phyloP scores from a whole-genome alignment of 2,888 invertebrate genomes.

The Lasioglossum marginatum region DNA sequence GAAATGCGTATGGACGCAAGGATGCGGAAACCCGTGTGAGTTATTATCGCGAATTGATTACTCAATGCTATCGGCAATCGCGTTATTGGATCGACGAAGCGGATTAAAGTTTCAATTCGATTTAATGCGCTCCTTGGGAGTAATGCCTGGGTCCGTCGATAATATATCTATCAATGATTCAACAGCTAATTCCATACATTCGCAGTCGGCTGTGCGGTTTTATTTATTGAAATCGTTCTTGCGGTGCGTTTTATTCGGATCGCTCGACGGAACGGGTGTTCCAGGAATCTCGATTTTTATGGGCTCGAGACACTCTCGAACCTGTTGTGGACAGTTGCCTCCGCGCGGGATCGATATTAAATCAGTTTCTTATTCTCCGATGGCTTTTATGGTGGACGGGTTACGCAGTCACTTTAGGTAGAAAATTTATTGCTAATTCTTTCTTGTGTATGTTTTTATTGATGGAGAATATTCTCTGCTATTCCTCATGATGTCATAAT shows the following conservation, averaged over 20 bases:
- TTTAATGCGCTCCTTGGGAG: slow-evolving; percentile 8
- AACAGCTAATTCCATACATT: not conserved
- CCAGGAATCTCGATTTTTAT: not conserved
- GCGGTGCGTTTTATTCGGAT: not conserved
- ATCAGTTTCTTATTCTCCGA: slow-evolving; percentile 1
- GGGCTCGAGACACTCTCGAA: not conserved
- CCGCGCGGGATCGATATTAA: not conserved
- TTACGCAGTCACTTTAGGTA: not conserved
- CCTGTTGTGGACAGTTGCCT: not conserved
- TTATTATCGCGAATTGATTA: not conserved
- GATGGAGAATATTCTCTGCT: not conserved
- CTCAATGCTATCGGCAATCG: not conserved
- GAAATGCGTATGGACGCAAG: not conserved
- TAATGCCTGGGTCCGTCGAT: not conserved
- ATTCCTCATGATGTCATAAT: not conserved
- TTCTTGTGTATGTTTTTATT: not conserved
- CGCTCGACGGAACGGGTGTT: not conserved
- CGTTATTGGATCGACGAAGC: not conserved
- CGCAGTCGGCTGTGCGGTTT: not conserved
- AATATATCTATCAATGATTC: slow-evolving; percentile 11
- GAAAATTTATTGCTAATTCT: not conserved
- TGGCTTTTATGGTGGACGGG: not conserved
- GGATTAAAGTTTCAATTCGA: slow-evolving; percentile 6
- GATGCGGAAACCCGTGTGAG: not conserved
- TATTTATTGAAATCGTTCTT: not conserved